Base-by-base conservation (phyloP, 2,888 invertebrate species). In the Heliothis peltigera region DNA sequence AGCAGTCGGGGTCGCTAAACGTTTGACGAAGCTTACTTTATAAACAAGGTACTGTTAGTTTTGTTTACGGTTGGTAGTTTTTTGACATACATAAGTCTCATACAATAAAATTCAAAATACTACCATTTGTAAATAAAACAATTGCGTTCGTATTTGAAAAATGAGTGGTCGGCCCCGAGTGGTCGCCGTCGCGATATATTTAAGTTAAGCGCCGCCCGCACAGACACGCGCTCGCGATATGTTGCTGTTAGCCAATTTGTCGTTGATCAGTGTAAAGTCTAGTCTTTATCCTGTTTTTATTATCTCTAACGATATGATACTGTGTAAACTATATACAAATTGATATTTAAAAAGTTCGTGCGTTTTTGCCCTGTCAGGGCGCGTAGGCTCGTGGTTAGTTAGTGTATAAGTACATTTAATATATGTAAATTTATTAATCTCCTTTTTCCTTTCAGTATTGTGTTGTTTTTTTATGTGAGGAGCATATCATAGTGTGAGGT, bases 181-280 rank as follows among this genome's bases (percentile, higher is more conserved):
- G 56, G 7, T 19, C 60, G 10, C 22, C 25, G 58, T 55, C 39
- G 39, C 49, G 53, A 32, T 62, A 61, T 48, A 22, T 48, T 44
- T 58, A 48, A 48, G 70, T 64, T 70, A 25, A 55, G 65, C 52
- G 74, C 68, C 81, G 85, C 79, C 86, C 85, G 85, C 88, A 75
- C 79, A 79, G 83, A 76, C 88, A 75, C 85, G 87, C 77, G 80
- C 80, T 84, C 83, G 90, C 91, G 90, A 87, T 89, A 88, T 87
- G 88, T 92, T 91, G 92, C 91, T 91, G 91, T 93, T 92, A 89
- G 92, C 91, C 88, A 89, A 89, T 85, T 91, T 90, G 90, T 92
- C 92, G 93, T 93, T 95, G 91, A 92, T 94, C 94, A 94, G 94
- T 95, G 95, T 95, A 95, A 93, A 93, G 94, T 95, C 95, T 95